These are phyloP conservation scores for Mustela lutreola DNA, from an alignment of 2,113 vertebrate species.

Conservation along the genomic window DNA sequence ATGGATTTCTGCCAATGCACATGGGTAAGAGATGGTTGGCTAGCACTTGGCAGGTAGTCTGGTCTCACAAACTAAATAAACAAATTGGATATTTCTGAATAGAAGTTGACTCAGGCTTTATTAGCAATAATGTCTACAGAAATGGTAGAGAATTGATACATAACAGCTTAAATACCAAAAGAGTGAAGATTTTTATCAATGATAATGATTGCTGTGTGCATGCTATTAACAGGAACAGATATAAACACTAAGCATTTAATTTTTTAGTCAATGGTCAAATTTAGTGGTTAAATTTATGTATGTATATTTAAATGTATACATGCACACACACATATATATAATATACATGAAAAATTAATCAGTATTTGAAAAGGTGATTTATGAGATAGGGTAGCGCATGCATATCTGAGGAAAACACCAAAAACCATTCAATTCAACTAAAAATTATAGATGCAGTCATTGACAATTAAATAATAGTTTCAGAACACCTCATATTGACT, in stretches of 20 bases:
- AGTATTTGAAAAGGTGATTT: conserved; percentile 23
- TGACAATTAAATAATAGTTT: not conserved
- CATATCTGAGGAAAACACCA: not conserved
- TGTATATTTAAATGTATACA: not conserved
- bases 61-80: not conserved
- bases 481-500: not conserved
- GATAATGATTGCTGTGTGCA: not conserved
- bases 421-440: not conserved
- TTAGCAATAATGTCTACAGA: not conserved
- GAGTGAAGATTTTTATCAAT: not conserved
- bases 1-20: not conserved
- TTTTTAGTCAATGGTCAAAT: not conserved
- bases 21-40: not conserved
- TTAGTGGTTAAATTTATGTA: not conserved
- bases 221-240: not conserved
- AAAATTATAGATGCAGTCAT: not conserved
- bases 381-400: not conserved
- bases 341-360: not conserved
- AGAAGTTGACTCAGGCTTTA: not conserved
- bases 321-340: not conserved
- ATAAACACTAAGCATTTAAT: not conserved
- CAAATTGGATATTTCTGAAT: not conserved
- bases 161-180: not conserved
- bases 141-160: not conserved
- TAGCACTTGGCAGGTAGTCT: not conserved